Percentiles rank a stretch among this genome's conserved stretches.
phyloP scores from a whole-genome alignment of 1,140 invertebrate genomes.

The Lordiphosa clarofinis region DNA sequence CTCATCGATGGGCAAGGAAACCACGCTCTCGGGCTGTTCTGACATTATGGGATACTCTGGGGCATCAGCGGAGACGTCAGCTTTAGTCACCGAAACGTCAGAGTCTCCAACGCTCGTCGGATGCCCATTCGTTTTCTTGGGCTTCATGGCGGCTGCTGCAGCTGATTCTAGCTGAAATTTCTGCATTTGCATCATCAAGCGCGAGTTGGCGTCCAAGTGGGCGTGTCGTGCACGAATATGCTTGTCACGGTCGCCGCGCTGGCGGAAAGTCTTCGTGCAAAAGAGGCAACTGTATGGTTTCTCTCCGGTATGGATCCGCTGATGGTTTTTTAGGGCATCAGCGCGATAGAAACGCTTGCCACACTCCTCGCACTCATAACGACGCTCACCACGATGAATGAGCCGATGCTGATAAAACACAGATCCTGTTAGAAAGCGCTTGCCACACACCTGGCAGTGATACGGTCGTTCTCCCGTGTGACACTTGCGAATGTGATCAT shows the following conservation, averaged over 20 bases:
- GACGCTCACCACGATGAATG: constrained; percentile 90
- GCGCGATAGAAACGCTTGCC: constrained; percentile 83
- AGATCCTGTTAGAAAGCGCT: constrained; percentile 87
- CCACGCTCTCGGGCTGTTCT: constrained; percentile 19
- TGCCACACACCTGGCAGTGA: constrained; percentile 85
- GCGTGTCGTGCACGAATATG: constrained; percentile 82
- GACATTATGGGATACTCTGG: not conserved
- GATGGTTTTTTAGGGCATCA: constrained; percentile 83
- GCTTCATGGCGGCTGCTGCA: constrained; percentile 37
- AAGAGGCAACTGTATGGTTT: constrained; percentile 85
- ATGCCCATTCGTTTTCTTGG: constrained; percentile 16
- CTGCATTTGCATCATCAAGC: constrained; percentile 75
- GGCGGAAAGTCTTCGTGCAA: constrained; percentile 84
- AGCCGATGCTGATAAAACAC: constrained; percentile 87
- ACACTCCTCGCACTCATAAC: constrained; percentile 87
- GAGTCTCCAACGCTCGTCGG: not conserved
- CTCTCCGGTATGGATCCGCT: constrained; percentile 86
- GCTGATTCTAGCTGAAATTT: constrained; percentile 68
- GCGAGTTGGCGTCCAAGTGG: constrained; percentile 67
- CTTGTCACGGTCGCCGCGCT: constrained; percentile 83
- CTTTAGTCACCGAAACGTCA: not conserved
- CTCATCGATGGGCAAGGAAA: constrained; percentile 8
- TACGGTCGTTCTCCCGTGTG: constrained; percentile 87
- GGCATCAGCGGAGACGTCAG: not conserved
- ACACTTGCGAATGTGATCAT: constrained; percentile 84